Percentiles rank a stretch among this genome's conserved stretches.
phyloP scores from a whole-genome alignment of 2,888 invertebrate genomes.

The Lasioglossum zephyrum region DNA sequence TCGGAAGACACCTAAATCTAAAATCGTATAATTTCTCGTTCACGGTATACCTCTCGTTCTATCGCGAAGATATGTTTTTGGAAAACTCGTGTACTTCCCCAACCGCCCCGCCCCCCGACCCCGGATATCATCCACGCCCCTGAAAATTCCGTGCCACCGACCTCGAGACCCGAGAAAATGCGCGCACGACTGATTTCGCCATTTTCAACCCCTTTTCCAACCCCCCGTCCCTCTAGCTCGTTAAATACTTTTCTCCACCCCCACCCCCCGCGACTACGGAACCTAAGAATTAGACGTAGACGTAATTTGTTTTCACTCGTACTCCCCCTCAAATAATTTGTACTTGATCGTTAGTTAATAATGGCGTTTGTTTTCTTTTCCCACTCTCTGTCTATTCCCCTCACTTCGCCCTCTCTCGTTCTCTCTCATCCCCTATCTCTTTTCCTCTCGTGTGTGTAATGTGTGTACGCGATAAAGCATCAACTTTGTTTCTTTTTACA shows the following conservation, averaged over 20 bases:
- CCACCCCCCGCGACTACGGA: slow-evolving; percentile 72
- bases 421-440: slow-evolving; percentile 54
- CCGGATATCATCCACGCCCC: neutral
- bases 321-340: slow-evolving; percentile 81
- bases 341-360: slow-evolving; percentile 83
- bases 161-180: slow-evolving; percentile 59
- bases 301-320: slow-evolving; percentile 71
- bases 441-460: neutral
- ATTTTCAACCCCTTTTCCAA: slow-evolving; percentile 2
- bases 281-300: slow-evolving; percentile 80
- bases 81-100: slow-evolving; percentile 64
- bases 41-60: slow-evolving; percentile 81
- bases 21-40: slow-evolving; percentile 82
- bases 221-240: neutral
- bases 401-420: slow-evolving; percentile 51
- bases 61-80: slow-evolving; percentile 81
- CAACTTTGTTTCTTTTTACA: slow-evolving; percentile 71
- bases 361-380: slow-evolving; percentile 80
- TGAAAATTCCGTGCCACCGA: slow-evolving; percentile 28
- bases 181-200: slow-evolving; percentile 32
- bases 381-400: slow-evolving; percentile 68
- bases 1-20: slow-evolving; percentile 75
- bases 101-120: neutral
- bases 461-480: slow-evolving; percentile 72
- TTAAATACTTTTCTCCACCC: slow-evolving; percentile 54